phyloP scores from a whole-genome alignment of 2,797 vertebrate genomes.

The Holocentrus rufus region DNA sequence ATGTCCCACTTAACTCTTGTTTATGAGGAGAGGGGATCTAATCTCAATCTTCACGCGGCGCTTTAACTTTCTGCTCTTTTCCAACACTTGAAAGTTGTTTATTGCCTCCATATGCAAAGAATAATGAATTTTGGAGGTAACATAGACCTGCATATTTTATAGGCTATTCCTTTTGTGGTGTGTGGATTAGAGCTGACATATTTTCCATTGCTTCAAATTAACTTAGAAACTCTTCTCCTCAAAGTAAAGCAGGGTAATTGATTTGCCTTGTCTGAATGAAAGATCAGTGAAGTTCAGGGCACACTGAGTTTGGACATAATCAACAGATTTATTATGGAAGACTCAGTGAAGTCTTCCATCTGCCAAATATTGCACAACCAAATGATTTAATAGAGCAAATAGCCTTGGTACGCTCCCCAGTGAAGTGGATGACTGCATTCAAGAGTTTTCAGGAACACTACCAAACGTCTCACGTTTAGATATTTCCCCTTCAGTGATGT shows the following conservation, averaged over 20 bases:
- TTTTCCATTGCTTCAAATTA: conserved; percentile 38
- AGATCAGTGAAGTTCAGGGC: conserved; percentile 32
- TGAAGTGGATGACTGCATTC: conserved; percentile 51
- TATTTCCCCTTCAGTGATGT: conserved; percentile 12
- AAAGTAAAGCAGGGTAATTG: conserved; percentile 38
- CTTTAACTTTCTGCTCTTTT: conserved; percentile 36
- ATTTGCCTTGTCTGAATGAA: conserved; percentile 44
- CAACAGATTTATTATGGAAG: conserved; percentile 59
- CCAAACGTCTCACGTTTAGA: conserved; percentile 49
- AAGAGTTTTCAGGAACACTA: conserved; percentile 24
- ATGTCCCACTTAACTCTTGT: conserved; percentile 78
- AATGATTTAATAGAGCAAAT: conserved; percentile 66
- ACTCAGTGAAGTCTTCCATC: conserved; percentile 23
- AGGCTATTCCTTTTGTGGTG: conserved; percentile 5
- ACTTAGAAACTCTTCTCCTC: conserved; percentile 7
- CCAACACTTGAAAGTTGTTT: conserved; percentile 8
- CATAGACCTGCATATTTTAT: conserved; percentile 14
- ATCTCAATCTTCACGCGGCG: conserved; percentile 55
- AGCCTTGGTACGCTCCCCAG: conserved; percentile 41
- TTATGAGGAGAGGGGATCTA: conserved; percentile 73
- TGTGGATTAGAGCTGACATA: background rate
- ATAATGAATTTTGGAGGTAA: conserved; percentile 7
- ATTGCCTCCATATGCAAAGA: background rate
- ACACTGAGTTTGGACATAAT: conserved; percentile 38
- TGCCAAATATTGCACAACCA: conserved; percentile 54